Evolutionary conservation across 64 coral and sea anemone genomes (phyloP), one percentile per base, ranked within the genome.

Genomic region (Montipora capricornis): DNA sequence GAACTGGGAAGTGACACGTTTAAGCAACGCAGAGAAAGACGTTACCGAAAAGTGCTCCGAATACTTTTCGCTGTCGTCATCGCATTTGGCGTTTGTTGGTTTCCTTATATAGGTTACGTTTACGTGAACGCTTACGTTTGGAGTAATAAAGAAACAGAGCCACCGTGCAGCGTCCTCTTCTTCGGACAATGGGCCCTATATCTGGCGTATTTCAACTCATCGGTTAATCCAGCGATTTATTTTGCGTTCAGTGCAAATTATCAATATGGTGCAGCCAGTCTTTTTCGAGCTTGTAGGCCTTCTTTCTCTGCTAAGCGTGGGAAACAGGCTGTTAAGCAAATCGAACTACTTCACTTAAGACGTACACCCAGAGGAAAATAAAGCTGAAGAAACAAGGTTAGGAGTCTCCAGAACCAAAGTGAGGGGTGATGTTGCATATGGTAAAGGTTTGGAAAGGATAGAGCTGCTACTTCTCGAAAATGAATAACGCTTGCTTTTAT

Each of bases 201-300:
- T 52, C 12, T 86, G 45, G 37, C 82, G 20, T 86, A 52, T 86
- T 8, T 86, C 13, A 47, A 86, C 17, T 71, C 82, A 1, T 71
- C 82, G 2, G n/a, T 86, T 13, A 86, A 73, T 50, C 82, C 82
- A 47, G 19, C 44, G 5, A 86, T 86, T 50, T 86, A 86, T 44
- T 67, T 86, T 71, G 19, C 7, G 17, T 73, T 86, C 17, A 86
- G 82, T 20, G 66, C 6, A 50, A 86, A 86, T 73, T 86, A 51
- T 86, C 62, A 64, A 0, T 14, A 73, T 10, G 66, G 47, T 11
- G 44, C 68, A 4, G 66, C 16, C 6, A 86, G 19, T 16, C 2
- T 86, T 47, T 22, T 86, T 49, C 46, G 47, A 8, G 9, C 17
- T 50, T 86, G 62, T 12, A 17, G 51, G 3, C 13, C 45, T 4